Conservation (phyloP, 1,140 invertebrate species). For the Magallana ariakensis region DNA sequence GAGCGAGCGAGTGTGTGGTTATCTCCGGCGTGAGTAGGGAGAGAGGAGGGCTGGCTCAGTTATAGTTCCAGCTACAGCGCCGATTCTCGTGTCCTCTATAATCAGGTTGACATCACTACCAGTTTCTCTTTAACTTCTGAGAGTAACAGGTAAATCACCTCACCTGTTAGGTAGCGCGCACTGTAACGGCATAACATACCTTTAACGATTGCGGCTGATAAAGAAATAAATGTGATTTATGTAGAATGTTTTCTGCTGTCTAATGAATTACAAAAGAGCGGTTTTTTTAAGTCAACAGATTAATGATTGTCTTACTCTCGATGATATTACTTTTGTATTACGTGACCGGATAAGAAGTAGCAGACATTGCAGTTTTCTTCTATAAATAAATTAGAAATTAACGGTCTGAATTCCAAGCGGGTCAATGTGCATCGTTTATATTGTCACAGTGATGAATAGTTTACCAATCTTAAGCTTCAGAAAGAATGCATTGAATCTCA, state of each 20-base stretch:
- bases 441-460: neutral
- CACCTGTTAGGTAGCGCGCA: neutral
- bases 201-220: neutral
- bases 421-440: neutral
- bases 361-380: neutral
- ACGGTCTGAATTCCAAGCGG: neutral
- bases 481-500: neutral
- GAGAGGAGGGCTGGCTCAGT: neutral
- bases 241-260: too few species aligned
- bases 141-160: neutral
- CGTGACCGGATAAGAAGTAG: neutral
- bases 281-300: neutral
- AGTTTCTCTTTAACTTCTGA: neutral
- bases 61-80: neutral
- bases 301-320: neutral
- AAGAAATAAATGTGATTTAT: neutral
- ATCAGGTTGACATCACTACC: conserved; percentile 11
- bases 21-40: neutral
- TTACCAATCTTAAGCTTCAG: neutral
- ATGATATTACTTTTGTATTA: neutral
- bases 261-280: neutral
- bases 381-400: neutral
- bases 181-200: neutral
- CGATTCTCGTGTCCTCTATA: neutral
- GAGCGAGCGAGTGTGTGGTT: neutral